Evolutionary conservation across 2,888 invertebrate species (phyloP).

Genomic region (Macrophya alboannulata): DNA sequence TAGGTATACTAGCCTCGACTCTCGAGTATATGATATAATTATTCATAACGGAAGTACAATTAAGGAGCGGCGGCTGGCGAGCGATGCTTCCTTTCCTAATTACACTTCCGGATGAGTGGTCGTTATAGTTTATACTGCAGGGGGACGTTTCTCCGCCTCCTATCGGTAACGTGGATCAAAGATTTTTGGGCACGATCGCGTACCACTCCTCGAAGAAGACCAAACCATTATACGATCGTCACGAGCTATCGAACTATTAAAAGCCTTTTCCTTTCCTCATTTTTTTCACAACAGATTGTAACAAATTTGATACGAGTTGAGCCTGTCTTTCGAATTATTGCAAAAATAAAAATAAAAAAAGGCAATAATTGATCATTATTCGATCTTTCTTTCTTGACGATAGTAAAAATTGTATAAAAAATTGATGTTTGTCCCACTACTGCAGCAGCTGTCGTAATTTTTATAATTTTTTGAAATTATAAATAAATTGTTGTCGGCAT

Average conservation of each 20-base stretch:
- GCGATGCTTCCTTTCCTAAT: constrained; percentile 57
- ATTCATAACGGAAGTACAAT: constrained; percentile 55
- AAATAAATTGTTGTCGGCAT: not conserved
- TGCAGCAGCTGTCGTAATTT: not conserved
- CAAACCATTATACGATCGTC: not conserved
- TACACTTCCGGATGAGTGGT: constrained; percentile 56
- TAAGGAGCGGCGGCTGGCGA: constrained; percentile 56
- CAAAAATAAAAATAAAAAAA: too few species aligned
- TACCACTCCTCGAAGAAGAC: constrained; percentile 6
- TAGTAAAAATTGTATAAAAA: not conserved
- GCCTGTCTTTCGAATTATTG: too few species aligned
- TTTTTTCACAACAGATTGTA: not conserved
- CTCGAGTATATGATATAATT: constrained; percentile 42
- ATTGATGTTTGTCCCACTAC: not conserved
- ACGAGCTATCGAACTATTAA: not conserved
- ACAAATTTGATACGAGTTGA: too few species aligned
- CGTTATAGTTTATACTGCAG: constrained; percentile 42
- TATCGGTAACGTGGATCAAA: constrained; percentile 37
- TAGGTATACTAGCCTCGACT: constrained; percentile 9
- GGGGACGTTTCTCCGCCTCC: constrained; percentile 1
- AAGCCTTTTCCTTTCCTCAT: not conserved
- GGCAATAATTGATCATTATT: too few species aligned
- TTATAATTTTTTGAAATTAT: not conserved
- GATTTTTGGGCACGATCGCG: constrained; percentile 39
- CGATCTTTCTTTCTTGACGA: not conserved